Base-by-base conservation (phyloP, 2,797 vertebrate species). In the Acropternis orthonyx region DNA sequence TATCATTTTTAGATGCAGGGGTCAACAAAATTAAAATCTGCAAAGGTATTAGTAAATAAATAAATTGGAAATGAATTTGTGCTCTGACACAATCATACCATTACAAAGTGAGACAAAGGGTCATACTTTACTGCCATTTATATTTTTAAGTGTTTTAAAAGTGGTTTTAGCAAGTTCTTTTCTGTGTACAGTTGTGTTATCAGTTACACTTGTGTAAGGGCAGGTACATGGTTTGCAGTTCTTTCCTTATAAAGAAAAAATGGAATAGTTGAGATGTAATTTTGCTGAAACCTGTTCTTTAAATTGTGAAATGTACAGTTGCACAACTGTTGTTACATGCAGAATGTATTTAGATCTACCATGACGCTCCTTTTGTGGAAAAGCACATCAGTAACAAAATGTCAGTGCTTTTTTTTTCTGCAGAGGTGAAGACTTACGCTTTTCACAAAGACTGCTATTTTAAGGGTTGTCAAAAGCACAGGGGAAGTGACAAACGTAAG, bases 1-100 rank as follows among this genome's bases (percentile, higher is more conserved):
- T 83, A 61, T 77, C 36, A 72, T 91, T 75, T 92, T 76, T 83
- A 93, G 82, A 43, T 71, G 44, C 28, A 83, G 69, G 26, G 71
- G 62, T 91, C 91, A 94, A 92, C 6, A 54, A 88, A 96, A 95
- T 55, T 71, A 82, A 89, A 86, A 41, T 78, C 65, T 72, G 65
- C 41, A 34, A 37, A 88, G 23, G 34, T 89, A 43, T 61, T 46
- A 63, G 63, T 58, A 79, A 84, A 93, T 56, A 79, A 83, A 88
- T 71, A 75, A 63, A 54, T 52, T 26, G 28, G 8, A 63, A 83
- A 74, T 79, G 49, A 85, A 71, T 62, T 86, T 1, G 72, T 84
- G 13, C 19, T 62, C 37, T 28, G 36, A 41, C 37, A 77, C 36
- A 79, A 21, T 78, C 74, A 28, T 24, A 24, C 27, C 7, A 20